Evolutionary conservation across 1,140 invertebrate species (phyloP).

Genomic region (Ceratosolen solmsi): DNA sequence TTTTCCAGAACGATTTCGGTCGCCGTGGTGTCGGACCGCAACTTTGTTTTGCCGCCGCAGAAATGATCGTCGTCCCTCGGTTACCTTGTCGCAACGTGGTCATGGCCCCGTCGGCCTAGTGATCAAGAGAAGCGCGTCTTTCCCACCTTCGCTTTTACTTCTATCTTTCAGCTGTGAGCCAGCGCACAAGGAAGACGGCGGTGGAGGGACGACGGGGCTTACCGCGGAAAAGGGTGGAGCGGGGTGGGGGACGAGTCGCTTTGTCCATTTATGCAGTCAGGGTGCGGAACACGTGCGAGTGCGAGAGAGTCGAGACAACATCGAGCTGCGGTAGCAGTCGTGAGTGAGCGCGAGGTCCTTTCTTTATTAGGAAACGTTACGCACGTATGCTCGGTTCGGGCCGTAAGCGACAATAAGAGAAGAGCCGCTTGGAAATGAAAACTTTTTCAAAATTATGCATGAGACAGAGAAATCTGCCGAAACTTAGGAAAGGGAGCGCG

Average conservation of each 20-base stretch:
- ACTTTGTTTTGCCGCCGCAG: no score
- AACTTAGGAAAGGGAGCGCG: background rate
- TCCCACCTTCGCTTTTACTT: constrained; percentile 62
- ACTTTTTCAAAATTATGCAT: constrained; percentile 45
- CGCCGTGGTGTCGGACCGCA: no score
- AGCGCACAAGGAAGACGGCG: background rate
- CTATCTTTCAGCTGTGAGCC: constrained; percentile 30
- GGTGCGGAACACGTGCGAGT: constrained; percentile 37
- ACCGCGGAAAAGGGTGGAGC: background rate
- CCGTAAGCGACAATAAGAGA: constrained; percentile 12
- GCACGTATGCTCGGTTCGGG: background rate
- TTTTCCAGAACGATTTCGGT: no score
- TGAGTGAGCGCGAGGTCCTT: constrained; percentile 46
- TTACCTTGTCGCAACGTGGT: constrained; percentile 67
- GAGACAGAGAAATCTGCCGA: background rate
- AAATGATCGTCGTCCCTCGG: constrained; percentile 31
- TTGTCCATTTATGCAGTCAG: constrained; percentile 50
- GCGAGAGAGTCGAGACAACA: constrained; percentile 17
- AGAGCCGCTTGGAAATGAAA: background rate
- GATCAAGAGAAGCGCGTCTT: constrained; percentile 53
- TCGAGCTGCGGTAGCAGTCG: constrained; percentile 24
- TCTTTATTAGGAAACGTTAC: constrained; percentile 53
- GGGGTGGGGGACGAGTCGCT: constrained; percentile 22
- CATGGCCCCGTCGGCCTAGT: constrained; percentile 62
- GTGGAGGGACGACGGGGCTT: background rate